A percentile compares a stretch with the other conserved stretches of the same genome.
Evolutionary conservation across 2,797 vertebrate genomes (phyloP).

Genomic region (Pseudomugil gertrudae): DNA sequence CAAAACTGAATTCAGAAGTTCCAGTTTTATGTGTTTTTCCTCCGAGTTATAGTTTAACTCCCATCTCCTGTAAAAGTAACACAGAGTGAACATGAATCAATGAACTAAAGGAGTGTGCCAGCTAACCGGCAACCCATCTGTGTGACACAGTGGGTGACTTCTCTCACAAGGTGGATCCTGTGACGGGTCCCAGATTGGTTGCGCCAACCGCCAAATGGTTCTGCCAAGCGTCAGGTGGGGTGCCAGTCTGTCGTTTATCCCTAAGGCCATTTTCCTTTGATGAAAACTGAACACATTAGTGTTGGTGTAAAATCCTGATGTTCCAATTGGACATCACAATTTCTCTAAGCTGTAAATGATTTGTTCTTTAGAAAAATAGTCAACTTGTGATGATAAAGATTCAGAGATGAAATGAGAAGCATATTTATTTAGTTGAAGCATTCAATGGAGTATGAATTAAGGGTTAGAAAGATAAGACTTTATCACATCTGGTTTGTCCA

Average conservation of each 20-base stretch:
- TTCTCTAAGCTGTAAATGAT: not conserved
- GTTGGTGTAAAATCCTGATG: not conserved
- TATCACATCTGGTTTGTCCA: constrained; percentile 2
- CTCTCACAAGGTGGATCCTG: constrained; percentile 61
- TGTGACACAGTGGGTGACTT: constrained; percentile 44
- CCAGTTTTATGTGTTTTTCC: constrained; percentile 8
- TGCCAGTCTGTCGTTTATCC: constrained; percentile 73
- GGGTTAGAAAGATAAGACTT: not conserved
- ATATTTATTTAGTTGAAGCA: constrained; percentile 5
- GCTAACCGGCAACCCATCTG: constrained; percentile 65
- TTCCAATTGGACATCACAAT: not conserved
- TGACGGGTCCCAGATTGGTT: constrained; percentile 71
- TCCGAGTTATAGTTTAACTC: constrained; percentile 38
- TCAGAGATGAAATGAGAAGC: constrained; percentile 8
- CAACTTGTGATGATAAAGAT: not conserved
- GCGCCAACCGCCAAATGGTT: constrained; percentile 54
- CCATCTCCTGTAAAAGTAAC: constrained; percentile 45
- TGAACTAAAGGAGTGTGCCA: constrained; percentile 52
- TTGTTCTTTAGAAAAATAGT: not conserved
- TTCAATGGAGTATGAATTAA: no score
- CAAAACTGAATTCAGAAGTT: not conserved
- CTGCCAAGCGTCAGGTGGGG: constrained; percentile 67
- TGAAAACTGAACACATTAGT: constrained; percentile 38
- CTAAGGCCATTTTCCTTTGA: constrained; percentile 27
- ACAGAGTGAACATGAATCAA: constrained; percentile 62